Conservation (phyloP, 2,888 invertebrate species). For the Stenichneumon culpator region DNA sequence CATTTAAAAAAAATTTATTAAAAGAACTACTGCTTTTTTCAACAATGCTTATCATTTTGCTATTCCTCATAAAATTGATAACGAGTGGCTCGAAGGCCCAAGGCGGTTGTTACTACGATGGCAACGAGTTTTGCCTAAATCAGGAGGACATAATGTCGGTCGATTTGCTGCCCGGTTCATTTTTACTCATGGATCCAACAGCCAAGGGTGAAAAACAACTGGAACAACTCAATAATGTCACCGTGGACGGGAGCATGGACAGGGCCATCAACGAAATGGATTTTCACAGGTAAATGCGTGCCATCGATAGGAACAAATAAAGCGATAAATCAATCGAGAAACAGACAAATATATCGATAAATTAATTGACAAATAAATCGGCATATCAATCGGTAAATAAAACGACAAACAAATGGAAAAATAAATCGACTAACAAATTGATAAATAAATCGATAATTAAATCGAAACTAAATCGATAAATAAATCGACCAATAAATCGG, state of each 20-base stretch:
- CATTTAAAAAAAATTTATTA: too few species aligned
- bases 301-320: not conserved
- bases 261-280: conserved; percentile 89
- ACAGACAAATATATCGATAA: not conserved
- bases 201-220: conserved; percentile 58
- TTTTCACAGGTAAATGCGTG: conserved; percentile 88
- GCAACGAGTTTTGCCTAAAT: conserved; percentile 85
- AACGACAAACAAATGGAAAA: too few species aligned
- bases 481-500: not conserved
- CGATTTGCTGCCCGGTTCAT: conserved; percentile 90
- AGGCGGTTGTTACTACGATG: conserved; percentile 81
- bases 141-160: conserved; percentile 90
- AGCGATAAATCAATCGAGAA: not conserved
- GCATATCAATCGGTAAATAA: too few species aligned
- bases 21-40: not conserved
- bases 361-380: not conserved
- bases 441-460: too few species aligned
- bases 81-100: conserved; percentile 60
- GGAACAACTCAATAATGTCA: conserved; percentile 62
- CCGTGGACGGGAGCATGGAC: conserved; percentile 87
- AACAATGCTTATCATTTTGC: conserved; percentile 48
- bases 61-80: conserved; percentile 38
- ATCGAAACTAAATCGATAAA: too few species aligned
- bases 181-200: conserved; percentile 85
- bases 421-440: too few species aligned